Evolutionary conservation across 2,888 invertebrate species (phyloP).

Genomic region (Leucophenga maculata): DNA sequence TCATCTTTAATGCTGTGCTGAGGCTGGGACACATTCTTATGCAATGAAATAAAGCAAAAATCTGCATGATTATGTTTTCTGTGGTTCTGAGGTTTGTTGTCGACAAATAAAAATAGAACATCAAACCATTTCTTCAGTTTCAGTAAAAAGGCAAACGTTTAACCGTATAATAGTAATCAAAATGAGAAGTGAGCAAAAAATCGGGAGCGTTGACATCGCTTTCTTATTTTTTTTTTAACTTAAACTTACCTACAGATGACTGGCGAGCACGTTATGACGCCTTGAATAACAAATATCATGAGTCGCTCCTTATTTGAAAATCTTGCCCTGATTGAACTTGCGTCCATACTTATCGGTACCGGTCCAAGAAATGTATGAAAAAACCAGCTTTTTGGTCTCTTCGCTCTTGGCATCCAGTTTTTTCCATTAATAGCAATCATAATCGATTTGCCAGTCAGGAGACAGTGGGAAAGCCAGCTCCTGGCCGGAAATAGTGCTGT

Average conservation of each 20-base stretch:
- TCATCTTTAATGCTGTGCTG: too few relatives aligned
- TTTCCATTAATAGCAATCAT: constrained; percentile 95
- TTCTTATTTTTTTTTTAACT: constrained; percentile 1
- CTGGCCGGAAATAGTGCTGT: constrained; percentile 94
- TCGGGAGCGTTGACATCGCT: not conserved
- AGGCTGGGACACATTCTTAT: too few relatives aligned
- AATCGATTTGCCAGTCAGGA: constrained; percentile 97
- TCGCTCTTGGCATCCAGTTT: constrained; percentile 87
- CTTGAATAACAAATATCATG: constrained; percentile 44
- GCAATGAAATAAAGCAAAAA: too few relatives aligned
- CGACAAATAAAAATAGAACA: not conserved
- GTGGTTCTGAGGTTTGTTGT: too few relatives aligned
- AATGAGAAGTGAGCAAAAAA: constrained; percentile 7
- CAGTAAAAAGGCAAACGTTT: not conserved
- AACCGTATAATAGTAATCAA: not conserved
- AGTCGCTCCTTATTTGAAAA: constrained; percentile 86
- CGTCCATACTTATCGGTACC: constrained; percentile 90
- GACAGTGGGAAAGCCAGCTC: constrained; percentile 91
- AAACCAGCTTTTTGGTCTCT: constrained; percentile 88
- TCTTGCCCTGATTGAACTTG: constrained; percentile 98
- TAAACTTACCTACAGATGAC: constrained; percentile 13
- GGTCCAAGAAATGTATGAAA: constrained; percentile 92
- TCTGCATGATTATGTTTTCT: too few relatives aligned
- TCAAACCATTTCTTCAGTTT: not conserved
- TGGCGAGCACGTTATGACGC: not conserved